A percentile compares a stretch with the other conserved stretches of the same genome.
Conservation (phyloP, 2,113 vertebrate genomes). For the Perca schrenkii region DNA sequence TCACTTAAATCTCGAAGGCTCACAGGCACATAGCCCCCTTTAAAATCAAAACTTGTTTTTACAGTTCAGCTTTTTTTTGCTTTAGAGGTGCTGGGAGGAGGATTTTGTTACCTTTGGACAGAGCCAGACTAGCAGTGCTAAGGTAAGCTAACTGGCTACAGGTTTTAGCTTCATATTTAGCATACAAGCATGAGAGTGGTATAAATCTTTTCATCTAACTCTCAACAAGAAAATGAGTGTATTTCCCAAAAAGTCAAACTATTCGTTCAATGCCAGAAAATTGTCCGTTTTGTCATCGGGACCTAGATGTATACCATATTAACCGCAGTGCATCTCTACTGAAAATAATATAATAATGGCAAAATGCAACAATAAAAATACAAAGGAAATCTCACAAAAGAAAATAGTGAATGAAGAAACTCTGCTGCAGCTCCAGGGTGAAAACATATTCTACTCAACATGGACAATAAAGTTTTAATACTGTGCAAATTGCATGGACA, state of each 20-base stretch:
- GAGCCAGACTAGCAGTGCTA: background rate
- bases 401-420: background rate
- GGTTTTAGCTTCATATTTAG: background rate
- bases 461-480: background rate
- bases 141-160: background rate
- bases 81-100: too few relatives aligned
- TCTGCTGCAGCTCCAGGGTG: background rate
- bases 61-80: too few relatives aligned
- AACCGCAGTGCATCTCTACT: background rate
- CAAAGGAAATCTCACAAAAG: background rate
- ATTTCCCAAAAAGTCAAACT: background rate
- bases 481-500: background rate
- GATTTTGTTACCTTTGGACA: too few relatives aligned
- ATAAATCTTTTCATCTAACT: background rate
- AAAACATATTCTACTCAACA: background rate
- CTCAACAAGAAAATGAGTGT: background rate
- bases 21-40: too few relatives aligned
- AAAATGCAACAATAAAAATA: background rate
- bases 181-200: background rate
- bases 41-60: too few relatives aligned
- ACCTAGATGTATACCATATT: background rate
- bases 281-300: background rate
- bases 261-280: conserved; percentile 2
- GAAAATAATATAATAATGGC: background rate
- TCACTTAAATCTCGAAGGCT: too few relatives aligned